Evolutionary conservation across 2,113 vertebrate genomes (phyloP), one percentile per base, ranked within the genome.

Genomic region (Garra rufa): DNA sequence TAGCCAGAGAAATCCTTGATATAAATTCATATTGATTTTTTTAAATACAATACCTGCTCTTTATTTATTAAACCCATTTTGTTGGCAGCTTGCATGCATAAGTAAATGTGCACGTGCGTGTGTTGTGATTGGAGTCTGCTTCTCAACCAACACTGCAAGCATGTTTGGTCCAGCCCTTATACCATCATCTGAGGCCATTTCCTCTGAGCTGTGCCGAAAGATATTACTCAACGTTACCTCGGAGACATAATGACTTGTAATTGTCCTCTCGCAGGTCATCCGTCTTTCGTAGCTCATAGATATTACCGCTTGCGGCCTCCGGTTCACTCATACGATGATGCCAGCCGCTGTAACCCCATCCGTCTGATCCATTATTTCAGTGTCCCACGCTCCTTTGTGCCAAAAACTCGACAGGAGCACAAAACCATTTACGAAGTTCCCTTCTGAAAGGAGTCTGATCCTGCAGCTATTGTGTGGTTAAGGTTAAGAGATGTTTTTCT

Each of bases 11-110:
- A 90, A 89, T 82, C 73, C 67, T 67, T 89, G 84, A 89, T 92
- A 93, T 92, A 82, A 92, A 90, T 92, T 91, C 61, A 78, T 92
- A 94, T 93, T 88, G 93, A 94, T 93, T 87, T 89, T 87, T 91
- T 89, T 77, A 85, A 89, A 92, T 91, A 92, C 83, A 91, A 89
- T 88, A 89, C 87, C 81, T 88, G 44, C 77, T 86, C 83, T 90
- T 92, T 91, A 88, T 89, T 90, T 88, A 92, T 92, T 89, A 88
- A 92, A 88, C 75, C 82, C 50, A 78, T 86, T 87, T 83, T 91
- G 80, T 84, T 85, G 87, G 86, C 80, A 85, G 84, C 81, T 75
- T 86, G 86, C 83, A 85, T 81, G 85, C 85, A 57, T 91, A 89
- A 91, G 91, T 80, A n/a, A 79, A 41, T 57, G 46, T 10, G 7